Base-by-base conservation (phyloP, 2,113 vertebrate species). In the Dasyprocta punctata region DNA sequence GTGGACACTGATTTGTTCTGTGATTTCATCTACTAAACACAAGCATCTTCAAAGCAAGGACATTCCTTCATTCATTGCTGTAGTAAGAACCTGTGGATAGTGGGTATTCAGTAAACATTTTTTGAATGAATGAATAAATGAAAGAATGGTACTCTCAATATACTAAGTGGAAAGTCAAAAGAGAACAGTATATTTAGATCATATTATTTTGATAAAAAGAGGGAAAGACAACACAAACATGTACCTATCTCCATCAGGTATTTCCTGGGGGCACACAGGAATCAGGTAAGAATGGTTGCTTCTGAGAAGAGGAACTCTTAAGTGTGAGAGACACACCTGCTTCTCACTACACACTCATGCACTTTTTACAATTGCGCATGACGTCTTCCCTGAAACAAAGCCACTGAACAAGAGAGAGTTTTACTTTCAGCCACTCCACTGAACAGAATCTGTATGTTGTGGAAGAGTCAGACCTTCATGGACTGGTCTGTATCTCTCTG, bases 371-470 rank as follows among this genome's bases (percentile, higher is more conserved):
- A 22, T 4, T 75, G 20, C 19, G 4, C 26, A 11, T 26, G 36
- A 36, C 36, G 47, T 84, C 61, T 28, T 58, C 28, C 47, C 54
- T 10, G 3, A 5, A 88, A 19, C 26, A 92, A 95, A 61, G 16
- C 65, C 71, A 49, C 77, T 36, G 1, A 84, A 92, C 97, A 96
- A 65, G 47, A 96, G 97, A 96, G 77, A 96, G 83, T 96, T 83
- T 94, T 91, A 6, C 52, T 47, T 90, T 63, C 91, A 96, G 82
- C 82, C 38, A 20, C 4, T n/a, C 24, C 69, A 10, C 7, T 87
- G 90, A 63, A 13, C 47, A 96, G 67, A 92, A 85, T 41, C 86
- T 63, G 5, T 94, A 78, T 92, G 95, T 89, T 30, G 60, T 63
- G 24, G 38, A 20, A 77, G 86, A 96, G 93, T 82, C 2, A 44